Evolutionary conservation across 2,888 invertebrate genomes (phyloP), one percentile per base, ranked within the genome.

Genomic region (Cristatella mucedo): DNA sequence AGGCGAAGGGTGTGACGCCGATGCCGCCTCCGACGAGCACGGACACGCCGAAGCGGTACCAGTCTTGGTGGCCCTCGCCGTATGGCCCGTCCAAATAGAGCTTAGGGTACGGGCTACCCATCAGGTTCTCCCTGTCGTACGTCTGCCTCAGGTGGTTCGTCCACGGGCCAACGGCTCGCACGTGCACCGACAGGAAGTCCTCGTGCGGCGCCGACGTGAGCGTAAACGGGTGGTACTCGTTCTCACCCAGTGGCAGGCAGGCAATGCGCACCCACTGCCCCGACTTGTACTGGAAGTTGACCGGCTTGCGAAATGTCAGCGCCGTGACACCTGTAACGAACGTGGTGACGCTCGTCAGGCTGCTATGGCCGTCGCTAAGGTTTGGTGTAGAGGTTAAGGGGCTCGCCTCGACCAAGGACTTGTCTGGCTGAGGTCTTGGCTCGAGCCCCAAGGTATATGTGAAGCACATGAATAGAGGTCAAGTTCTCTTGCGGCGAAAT

Each of bases 251-350:
- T 6, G 61, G 63, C 24, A 69, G 56, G 51, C 74, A 74, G 15
- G 75, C 73, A 44, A 76, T 70, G 26, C 74, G 62, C 4, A 75
- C 68, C 75, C 75, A 76, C 56, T 76, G 75, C 11, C 76, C 76
- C 7, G 75, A 73, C 54, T 72, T 72, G 59, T 73, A 75, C 47
- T 72, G 71, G 56, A 76, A 76, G 49, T 71, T 69, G 32, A 66
- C 60, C 1, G 76, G 76, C 42, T 72, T 68, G 44, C 70, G 68
- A 53, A 76, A 73, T 52, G 71, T 69, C 38, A 76, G 53, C 54
- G 69, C 68, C 1, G 74, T 74, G 4, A 76, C 75, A 56, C 68
- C 74, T 75, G 52, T 21, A 57, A 49, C 2, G 21, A 3, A 29
- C 6, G n/a, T n/a, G n/a, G n/a, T n/a, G n/a, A n/a, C n/a, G n/a